Evolutionary conservation across 2,113 vertebrate species (phyloP).

Genomic region (Ailurus styani): DNA sequence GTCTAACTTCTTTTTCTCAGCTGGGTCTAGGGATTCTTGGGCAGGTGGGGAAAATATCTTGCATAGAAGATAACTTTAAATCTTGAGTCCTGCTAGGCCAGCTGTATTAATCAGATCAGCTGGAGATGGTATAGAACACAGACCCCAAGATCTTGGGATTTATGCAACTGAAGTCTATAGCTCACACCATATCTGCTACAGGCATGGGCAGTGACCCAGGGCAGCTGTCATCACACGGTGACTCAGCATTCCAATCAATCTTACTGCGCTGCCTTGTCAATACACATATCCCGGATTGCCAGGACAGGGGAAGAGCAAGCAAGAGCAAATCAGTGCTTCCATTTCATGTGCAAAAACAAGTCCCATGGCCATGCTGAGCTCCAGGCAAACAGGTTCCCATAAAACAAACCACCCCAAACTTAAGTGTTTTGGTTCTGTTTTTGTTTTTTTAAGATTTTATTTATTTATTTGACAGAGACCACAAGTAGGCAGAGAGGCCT

Average conservation of each 20-base stretch:
- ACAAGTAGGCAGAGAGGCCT: too few relatives aligned
- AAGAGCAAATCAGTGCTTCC: not conserved
- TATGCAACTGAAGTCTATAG: not conserved
- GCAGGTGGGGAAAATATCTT: not conserved
- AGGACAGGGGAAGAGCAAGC: not conserved
- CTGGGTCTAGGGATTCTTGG: not conserved
- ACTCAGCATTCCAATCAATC: not conserved
- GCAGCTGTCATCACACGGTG: not conserved
- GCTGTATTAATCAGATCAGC: not conserved
- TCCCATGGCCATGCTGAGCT: not conserved
- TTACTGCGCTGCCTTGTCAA: not conserved
- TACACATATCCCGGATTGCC: not conserved
- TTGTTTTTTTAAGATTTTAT: too few relatives aligned
- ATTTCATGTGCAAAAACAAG: not conserved
- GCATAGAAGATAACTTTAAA: not conserved
- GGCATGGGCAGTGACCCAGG: not conserved
- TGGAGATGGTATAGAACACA: not conserved
- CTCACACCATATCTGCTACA: not conserved
- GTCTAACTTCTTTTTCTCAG: not conserved
- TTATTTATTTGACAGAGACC: too few relatives aligned
- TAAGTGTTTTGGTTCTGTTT: too few relatives aligned
- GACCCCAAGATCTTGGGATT: not conserved
- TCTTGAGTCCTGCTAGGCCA: not conserved
- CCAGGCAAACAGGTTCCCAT: not conserved
- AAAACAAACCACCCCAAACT: not conserved